Evolutionary conservation across 2,888 invertebrate species (phyloP).

Genomic region (Oeneis ivallda): DNA sequence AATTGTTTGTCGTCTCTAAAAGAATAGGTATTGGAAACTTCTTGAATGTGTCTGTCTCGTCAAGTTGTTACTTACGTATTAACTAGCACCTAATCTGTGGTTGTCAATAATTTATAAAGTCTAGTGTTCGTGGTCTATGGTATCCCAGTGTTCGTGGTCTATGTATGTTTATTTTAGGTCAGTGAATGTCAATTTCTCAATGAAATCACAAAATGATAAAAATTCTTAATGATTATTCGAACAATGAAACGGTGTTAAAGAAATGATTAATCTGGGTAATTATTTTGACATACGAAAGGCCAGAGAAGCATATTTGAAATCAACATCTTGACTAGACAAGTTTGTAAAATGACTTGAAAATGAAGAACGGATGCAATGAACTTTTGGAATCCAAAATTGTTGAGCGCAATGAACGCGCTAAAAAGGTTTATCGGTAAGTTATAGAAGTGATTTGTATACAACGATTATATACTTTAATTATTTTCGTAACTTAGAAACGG

Average conservation of each 20-base stretch:
- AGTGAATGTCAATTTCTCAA: background rate
- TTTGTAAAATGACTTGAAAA: constrained; percentile 78
- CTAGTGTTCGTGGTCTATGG: no score
- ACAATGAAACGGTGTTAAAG: constrained; percentile 48
- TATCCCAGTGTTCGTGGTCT: no score
- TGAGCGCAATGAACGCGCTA: constrained; percentile 75
- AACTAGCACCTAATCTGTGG: no score
- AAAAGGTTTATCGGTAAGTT: constrained; percentile 76
- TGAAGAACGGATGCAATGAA: constrained; percentile 74
- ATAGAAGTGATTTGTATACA: background rate
- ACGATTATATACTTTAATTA: background rate
- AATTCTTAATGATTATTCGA: constrained; percentile 24
- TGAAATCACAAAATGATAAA: constrained; percentile 5
- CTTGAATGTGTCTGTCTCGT: no score
- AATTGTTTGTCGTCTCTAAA: no score
- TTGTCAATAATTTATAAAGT: no score
- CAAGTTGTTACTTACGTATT: no score
- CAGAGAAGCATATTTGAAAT: constrained; percentile 52
- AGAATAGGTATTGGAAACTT: no score
- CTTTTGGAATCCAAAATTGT: constrained; percentile 70
- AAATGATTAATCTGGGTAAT: constrained; percentile 52
- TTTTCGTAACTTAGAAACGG: no score
- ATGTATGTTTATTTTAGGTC: no score
- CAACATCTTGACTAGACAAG: constrained; percentile 73
- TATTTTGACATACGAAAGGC: constrained; percentile 47